These are phyloP conservation scores for Megaceryle torquata DNA, from an alignment of 2,113 vertebrate genomes.

Conservation along the genomic window DNA sequence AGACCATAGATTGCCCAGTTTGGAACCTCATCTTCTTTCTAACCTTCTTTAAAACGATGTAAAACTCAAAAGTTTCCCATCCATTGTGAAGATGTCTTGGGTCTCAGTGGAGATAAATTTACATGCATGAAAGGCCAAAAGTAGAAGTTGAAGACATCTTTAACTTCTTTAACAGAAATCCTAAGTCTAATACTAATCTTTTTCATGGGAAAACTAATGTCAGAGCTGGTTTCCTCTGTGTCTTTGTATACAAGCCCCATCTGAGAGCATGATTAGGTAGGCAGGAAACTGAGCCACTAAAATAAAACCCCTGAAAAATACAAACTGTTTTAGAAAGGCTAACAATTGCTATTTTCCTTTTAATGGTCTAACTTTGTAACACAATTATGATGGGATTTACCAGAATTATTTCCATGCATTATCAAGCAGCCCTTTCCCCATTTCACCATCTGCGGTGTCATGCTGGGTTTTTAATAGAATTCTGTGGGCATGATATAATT, in stretches of 20 bases:
- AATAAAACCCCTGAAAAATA: constrained; percentile 38
- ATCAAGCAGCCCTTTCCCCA: constrained; percentile 29
- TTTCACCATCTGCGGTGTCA: neutral
- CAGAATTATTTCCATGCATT: neutral
- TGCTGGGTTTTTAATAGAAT: constrained; percentile 51
- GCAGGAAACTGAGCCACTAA: constrained; percentile 27
- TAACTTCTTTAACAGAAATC: neutral
- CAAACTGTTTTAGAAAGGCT: constrained; percentile 12
- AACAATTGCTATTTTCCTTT: constrained; percentile 38
- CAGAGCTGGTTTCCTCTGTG: constrained; percentile 25
- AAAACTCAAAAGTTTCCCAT: neutral
- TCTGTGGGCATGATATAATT: constrained; percentile 40
- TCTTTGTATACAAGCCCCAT: neutral
- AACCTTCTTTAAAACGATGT: neutral
- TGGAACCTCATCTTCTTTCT: neutral
- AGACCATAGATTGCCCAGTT: neutral
- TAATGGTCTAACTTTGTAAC: constrained; percentile 8
- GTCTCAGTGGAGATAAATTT: neutral
- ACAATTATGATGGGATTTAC: constrained; percentile 23
- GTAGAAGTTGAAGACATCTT: neutral
- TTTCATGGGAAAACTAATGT: neutral
- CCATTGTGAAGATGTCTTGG: neutral
- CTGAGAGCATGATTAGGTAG: neutral
- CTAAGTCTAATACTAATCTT: neutral
- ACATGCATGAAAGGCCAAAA: neutral